Base-by-base conservation (phyloP, 2,797 vertebrate genomes). In the Sebastes baramenuke region DNA sequence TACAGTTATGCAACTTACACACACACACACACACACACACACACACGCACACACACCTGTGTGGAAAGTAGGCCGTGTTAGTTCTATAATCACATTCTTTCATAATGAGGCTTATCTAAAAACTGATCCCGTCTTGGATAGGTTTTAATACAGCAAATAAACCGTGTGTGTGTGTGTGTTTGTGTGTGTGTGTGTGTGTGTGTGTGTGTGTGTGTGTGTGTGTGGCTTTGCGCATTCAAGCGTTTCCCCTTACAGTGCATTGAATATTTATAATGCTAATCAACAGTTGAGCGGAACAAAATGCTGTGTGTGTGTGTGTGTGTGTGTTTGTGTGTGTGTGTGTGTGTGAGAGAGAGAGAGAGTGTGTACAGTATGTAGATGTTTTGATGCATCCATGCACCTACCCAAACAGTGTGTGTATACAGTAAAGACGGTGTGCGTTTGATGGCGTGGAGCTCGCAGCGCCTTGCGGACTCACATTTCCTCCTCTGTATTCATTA, bases 401-500 rank as follows among this genome's bases (percentile, higher is more conserved):
- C 14, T 46, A 30, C 67, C 46, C 32, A 68, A 76, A 79, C 67
- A 34, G 9, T 75, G 34, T 55, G 52, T 82, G 55, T 56, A 32
- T 65, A 22, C 36, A 38, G 36, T 38, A 38, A 79, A 81, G 59
- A 71, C 14, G 2, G 25, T n/a, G 72, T 70, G 61, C 22, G 30
- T 81, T 75, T 59, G 72, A 83, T 66, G 76, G 72, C 49, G 65
- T 25, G 65, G 66, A 52, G 61, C 77, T 29, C 9, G 59, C 80
- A 74, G 75, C n/a, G 25, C 81, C 79, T 82, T n/a, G 65, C 83
- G 81, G 90, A 88, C 83, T 91, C 89, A 81, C 79, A 89, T 92
- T 90, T 92, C 89, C 88, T 84, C 79, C 67, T 88, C 85, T 88
- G 87, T 93, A 93, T 95, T 94, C 88, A 92, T 94, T 92, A 93